These are phyloP conservation scores for Mesitornis unicolor DNA, from an alignment of 2,113 vertebrate genomes.

Conservation along the genomic window DNA sequence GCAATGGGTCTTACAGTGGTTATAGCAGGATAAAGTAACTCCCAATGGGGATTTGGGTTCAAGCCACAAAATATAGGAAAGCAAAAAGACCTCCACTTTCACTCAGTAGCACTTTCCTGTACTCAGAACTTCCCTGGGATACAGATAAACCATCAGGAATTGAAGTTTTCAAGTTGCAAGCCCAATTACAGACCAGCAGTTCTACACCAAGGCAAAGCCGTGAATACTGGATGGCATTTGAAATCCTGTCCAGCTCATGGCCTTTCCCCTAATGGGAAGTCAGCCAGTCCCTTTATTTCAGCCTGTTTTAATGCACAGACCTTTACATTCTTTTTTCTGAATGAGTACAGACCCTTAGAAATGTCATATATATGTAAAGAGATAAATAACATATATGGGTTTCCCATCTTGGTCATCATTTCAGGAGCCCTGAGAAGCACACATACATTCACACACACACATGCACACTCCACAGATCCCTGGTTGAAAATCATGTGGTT, in stretches of 20 bases:
- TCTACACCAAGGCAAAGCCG: not conserved
- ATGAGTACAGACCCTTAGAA: not conserved
- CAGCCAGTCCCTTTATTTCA: not conserved
- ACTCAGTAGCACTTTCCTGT: not conserved
- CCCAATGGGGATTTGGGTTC: not conserved
- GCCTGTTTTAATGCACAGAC: not conserved
- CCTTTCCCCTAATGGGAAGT: not conserved
- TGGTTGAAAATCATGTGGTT: not conserved
- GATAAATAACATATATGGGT: not conserved
- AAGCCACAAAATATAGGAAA: not conserved
- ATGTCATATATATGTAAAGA: not conserved
- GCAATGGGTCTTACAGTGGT: not conserved
- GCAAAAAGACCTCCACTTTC: not conserved
- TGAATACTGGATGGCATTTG: not conserved
- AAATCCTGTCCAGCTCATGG: not conserved
- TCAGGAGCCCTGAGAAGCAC: not conserved
- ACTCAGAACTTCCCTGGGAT: not conserved
- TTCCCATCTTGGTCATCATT: not conserved
- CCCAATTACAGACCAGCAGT: not conserved
- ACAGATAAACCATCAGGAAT: not conserved
- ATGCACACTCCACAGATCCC: not conserved
- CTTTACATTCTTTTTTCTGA: not conserved
- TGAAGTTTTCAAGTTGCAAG: not conserved
- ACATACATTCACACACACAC: accelerated
- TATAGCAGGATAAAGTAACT: not conserved